Base-by-base conservation (phyloP, 1,140 invertebrate species). In the Calycopis cecrops region DNA sequence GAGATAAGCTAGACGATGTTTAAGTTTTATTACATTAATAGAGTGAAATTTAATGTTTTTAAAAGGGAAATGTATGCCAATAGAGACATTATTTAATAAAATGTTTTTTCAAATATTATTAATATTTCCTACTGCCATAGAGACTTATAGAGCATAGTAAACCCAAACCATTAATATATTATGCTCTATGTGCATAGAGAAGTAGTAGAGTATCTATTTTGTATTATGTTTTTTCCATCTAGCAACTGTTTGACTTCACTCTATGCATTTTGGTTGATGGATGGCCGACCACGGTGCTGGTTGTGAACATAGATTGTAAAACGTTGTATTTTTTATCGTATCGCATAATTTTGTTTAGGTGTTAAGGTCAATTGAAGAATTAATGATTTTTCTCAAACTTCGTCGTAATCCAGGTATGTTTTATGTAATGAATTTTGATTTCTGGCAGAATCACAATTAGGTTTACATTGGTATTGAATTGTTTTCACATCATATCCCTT, bases 251-350 rank as follows among this genome's bases (percentile, higher is more conserved):
- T 16, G 18, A 47, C 35, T 49, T 57, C 9, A 16, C 34, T 63
- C 56, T 59, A 57, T 66, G 52, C 56, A 58, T 65, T 73, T 73
- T 82, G 79, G 67, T 70, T 65, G 67, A 75, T 78, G 69, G 72
- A 75, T 76, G 71, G 73, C 74, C 67, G 69, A 79, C 72, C 74
- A 80, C 70, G 66, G 70, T 76, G 74, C 73, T 79, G 74, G 74
- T 73, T 68, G 69, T 73, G 65, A 68, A 73, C 62, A 49, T 73
- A 71, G 62, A 68, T 71, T 66, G 56, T 57, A 68, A 67, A 69
- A 73, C 69, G 66, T 77, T 75, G 68, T 64, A 67, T 72, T 42
- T 51, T 52, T 52, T 53, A 37, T 35, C 52, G 60, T 64, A 71
- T 70, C 71, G 60, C 63, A 65, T 65, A 71, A 74, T 61, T 64